phyloP scores from a whole-genome alignment of 1,140 invertebrate genomes.

The Drosophila sp. region DNA sequence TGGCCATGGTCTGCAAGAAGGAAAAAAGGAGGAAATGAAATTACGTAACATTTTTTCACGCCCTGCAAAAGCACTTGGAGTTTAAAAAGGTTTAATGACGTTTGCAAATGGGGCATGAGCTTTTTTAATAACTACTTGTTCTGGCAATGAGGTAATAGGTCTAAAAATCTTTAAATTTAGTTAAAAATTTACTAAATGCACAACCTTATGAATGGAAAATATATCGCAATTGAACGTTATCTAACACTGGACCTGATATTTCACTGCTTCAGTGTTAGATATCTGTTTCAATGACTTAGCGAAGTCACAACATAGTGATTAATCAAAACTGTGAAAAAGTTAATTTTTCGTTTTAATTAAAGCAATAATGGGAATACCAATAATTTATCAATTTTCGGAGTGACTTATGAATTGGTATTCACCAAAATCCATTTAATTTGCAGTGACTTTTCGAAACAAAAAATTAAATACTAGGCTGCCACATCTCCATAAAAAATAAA shows the following conservation, averaged over 20 bases:
- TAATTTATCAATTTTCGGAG: too few species aligned
- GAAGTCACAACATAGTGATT: too few species aligned
- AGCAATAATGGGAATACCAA: too few species aligned
- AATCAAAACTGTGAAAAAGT: too few species aligned
- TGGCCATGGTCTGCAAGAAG: conserved; percentile 59
- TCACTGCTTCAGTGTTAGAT: neutral
- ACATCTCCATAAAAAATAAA: neutral
- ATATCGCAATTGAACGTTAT: conserved; percentile 3
- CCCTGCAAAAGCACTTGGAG: neutral
- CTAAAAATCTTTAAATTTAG: neutral
- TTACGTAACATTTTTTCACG: conserved; percentile 62
- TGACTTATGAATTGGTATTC: too few species aligned
- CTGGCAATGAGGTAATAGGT: neutral
- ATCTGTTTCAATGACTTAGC: too few species aligned
- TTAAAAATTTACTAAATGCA: neutral
- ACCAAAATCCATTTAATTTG: too few species aligned
- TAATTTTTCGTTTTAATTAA: too few species aligned
- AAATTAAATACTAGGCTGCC: too few species aligned
- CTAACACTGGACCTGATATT: neutral
- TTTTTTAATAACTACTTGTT: neutral
- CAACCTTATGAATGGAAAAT: conserved; percentile 8
- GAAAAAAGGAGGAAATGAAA: conserved; percentile 30
- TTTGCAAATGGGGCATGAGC: neutral
- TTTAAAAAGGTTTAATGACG: neutral
- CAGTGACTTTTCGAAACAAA: too few species aligned